Base-by-base conservation (phyloP, 2,888 invertebrate genomes). In the Tortricodes alternella region DNA sequence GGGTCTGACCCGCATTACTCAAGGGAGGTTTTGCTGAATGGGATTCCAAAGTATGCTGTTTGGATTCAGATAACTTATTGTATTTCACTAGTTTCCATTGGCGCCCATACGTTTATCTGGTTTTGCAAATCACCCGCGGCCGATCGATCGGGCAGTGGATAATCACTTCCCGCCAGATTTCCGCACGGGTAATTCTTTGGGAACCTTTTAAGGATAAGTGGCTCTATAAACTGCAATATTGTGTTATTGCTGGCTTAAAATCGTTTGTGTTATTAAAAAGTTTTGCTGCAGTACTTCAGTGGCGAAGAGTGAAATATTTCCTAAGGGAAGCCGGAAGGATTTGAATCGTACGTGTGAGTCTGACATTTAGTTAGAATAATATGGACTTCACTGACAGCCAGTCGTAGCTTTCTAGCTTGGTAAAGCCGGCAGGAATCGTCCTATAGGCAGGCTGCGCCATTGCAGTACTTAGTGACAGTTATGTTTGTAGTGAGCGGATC, bases 1-100 rank as follows among this genome's bases (percentile, higher is more conserved):
- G 82, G 84, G 83, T 74, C 79, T 75, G 80, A 85, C 86, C 86
- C 84, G 77, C 79, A 85, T 86, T 83, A 85, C 80, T 86, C 86
- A 85, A 78, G 83, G 82, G 82, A 86, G 81, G 83, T 83, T 83
- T 78, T 71, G 78, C 80, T 82, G 85, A 83, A 81, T 82, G 75
- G 80, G 77, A 81, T 76, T 83, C 75, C 80, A 80, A 83, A 83
- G 80, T 82, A 80, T 77, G 76, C 77, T 73, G 73, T 77, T 78
- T 73, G 76, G 78, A 77, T 78, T 73, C 70, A 73, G 76, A 81
- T 83, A 83, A 79, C 71, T 82, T 79, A 80, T 80, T 78, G 78
- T 81, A 74, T 79, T 81, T 73, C 69, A 67, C 65, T 65, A 67
- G 55, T 67, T 67, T 66, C 61, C 64, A 66, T 64, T 64, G 62